These are phyloP conservation scores for Epinephelus coioides DNA, from an alignment of 2,797 vertebrate genomes.

Conservation along the genomic window DNA sequence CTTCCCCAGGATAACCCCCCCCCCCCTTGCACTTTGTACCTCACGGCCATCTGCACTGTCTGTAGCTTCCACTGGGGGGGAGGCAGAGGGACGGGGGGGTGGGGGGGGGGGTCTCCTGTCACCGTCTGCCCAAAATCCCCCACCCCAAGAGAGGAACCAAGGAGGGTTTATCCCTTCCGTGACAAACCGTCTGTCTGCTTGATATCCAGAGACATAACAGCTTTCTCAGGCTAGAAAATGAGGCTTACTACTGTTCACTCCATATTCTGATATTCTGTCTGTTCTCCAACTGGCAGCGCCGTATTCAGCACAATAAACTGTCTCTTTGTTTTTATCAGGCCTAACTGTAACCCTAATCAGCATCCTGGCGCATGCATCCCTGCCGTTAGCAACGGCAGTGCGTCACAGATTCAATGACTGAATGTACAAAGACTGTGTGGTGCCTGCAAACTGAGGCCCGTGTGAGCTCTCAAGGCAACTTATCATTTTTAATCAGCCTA, in stretches of 20 bases:
- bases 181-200: conserved; percentile 74
- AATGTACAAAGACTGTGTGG: conserved; percentile 14
- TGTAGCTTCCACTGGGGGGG: conserved; percentile 42
- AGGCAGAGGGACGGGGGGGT: conserved; percentile 27
- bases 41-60: conserved; percentile 65
- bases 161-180: conserved; percentile 71
- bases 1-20: conserved; percentile 29
- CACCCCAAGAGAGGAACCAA: conserved; percentile 42
- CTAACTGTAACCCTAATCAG: conserved; percentile 27
- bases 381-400: conserved; percentile 22
- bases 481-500: neutral
- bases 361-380: conserved; percentile 18
- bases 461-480: neutral
- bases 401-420: conserved; percentile 19
- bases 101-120: conserved; percentile 51
- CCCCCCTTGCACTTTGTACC: conserved; percentile 34
- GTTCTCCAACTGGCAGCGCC: conserved; percentile 22
- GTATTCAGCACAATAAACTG: conserved; percentile 15
- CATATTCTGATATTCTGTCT: conserved; percentile 46
- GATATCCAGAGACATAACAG: conserved; percentile 62
- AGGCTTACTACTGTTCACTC: conserved; percentile 39
- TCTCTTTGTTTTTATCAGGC: conserved; percentile 38
- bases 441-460: conserved; percentile 13
- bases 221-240: conserved; percentile 58
- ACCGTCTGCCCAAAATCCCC: conserved; percentile 68